These are phyloP conservation scores for Dolichallabes microphthalmus DNA, from an alignment of 2,113 vertebrate species.

Conservation along the genomic window DNA sequence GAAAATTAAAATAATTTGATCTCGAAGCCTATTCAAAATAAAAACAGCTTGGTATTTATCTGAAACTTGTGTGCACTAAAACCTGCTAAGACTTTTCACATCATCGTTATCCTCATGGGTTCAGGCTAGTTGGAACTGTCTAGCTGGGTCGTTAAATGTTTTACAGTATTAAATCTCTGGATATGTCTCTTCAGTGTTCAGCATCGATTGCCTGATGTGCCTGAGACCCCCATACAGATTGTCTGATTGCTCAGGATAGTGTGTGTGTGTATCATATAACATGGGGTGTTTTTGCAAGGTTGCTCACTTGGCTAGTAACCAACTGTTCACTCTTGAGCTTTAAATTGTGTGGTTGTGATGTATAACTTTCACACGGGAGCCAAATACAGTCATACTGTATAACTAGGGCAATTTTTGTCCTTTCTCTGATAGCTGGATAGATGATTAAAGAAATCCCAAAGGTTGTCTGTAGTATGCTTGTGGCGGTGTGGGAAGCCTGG, in stretches of 20 bases:
- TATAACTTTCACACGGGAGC: not conserved
- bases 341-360: not conserved
- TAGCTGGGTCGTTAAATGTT: not conserved
- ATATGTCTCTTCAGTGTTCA: not conserved
- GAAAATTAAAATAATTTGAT: not conserved
- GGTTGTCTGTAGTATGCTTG: not conserved
- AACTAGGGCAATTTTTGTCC: not conserved
- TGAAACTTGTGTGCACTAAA: not conserved
- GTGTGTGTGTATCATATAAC: no score
- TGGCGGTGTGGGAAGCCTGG: not conserved
- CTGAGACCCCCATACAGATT: not conserved
- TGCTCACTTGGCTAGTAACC: not conserved
- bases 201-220: not conserved
- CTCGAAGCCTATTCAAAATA: not conserved
- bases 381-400: not conserved
- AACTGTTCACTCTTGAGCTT: not conserved
- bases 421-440: not conserved
- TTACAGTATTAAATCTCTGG: not conserved
- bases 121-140: not conserved
- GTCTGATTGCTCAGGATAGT: not conserved
- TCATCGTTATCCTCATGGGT: not conserved
- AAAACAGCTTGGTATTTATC: not conserved
- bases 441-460: constrained; percentile 1
- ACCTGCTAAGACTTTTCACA: not conserved
- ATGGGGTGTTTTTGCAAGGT: not conserved